These are phyloP conservation scores for Mystacornis crossleyi DNA, from an alignment of 2,113 vertebrate species.

Conservation along the genomic window DNA sequence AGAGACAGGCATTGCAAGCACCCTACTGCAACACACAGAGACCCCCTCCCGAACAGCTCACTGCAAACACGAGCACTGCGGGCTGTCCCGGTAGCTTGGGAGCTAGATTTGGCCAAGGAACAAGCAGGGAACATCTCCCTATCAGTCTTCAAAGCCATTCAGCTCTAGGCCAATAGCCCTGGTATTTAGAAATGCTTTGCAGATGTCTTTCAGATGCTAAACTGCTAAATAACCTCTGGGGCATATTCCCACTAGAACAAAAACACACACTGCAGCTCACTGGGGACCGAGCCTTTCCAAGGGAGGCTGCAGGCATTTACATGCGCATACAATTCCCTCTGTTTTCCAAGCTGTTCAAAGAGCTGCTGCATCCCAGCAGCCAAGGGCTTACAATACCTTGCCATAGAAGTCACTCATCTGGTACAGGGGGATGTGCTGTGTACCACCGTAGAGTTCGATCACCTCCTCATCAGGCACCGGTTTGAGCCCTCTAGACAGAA, in stretches of 20 bases:
- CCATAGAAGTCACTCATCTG: conserved; percentile 86
- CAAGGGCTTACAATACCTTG: conserved; percentile 72
- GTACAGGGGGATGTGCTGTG: conserved; percentile 82
- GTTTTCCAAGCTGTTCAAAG: neutral
- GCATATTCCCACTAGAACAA: conserved; percentile 55
- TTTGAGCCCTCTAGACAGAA: conserved; percentile 74
- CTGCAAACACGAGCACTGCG: neutral
- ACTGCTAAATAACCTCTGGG: conserved; percentile 60
- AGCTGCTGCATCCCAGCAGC: neutral
- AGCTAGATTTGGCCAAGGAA: neutral
- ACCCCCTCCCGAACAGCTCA: neutral
- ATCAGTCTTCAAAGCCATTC: neutral
- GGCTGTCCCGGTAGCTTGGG: neutral
- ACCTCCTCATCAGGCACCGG: conserved; percentile 83
- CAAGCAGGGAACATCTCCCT: neutral
- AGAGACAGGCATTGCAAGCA: neutral
- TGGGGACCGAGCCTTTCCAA: neutral
- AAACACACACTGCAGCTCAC: conserved; percentile 20
- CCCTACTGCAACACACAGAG: neutral
- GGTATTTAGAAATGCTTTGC: neutral
- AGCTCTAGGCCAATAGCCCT: conserved; percentile 19
- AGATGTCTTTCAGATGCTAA: conserved; percentile 54
- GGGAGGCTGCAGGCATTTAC: neutral
- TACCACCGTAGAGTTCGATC: conserved; percentile 79
- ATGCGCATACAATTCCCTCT: neutral